These are phyloP conservation scores for Leptothorax acervorum DNA, from an alignment of 2,888 invertebrate genomes.

Conservation along the genomic window DNA sequence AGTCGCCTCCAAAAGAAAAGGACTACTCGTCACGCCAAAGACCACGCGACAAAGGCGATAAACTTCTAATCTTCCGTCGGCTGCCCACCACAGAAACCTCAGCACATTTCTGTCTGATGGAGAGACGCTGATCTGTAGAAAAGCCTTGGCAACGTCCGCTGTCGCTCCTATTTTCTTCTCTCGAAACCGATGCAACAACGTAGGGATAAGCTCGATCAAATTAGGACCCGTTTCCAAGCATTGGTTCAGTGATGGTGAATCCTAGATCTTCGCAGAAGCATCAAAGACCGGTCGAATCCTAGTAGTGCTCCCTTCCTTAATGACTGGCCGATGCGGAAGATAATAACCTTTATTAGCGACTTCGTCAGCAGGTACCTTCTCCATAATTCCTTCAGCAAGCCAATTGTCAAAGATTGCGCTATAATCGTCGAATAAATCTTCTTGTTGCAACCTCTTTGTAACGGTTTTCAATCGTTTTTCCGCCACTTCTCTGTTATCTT, in stretches of 20 bases:
- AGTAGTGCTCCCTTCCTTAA: not conserved
- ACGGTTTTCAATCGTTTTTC: not conserved
- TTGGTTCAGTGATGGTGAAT: not conserved
- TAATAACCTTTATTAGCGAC: not conserved
- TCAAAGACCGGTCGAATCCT: not conserved
- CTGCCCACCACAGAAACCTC: not conserved
- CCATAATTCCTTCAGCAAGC: not conserved
- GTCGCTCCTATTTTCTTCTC: not conserved
- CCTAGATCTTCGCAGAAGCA: rapidly evolving
- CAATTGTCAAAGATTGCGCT: not conserved
- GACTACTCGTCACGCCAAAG: not conserved
- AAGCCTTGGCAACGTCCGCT: not conserved
- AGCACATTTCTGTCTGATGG: not conserved
- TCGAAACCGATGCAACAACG: not conserved
- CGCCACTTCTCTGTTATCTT: not conserved
- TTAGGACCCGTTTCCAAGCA: not conserved
- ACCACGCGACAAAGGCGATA: not conserved
- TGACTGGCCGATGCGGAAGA: not conserved
- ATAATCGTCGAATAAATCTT: not conserved
- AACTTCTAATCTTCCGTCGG: not conserved
- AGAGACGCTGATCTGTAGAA: not conserved
- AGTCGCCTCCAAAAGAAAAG: not conserved
- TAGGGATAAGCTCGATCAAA: not conserved
- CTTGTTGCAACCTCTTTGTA: not conserved
- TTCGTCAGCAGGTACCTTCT: not conserved